These are phyloP conservation scores for Glaucidium brasilianum DNA, from an alignment of 2,113 vertebrate species.

Conservation along the genomic window DNA sequence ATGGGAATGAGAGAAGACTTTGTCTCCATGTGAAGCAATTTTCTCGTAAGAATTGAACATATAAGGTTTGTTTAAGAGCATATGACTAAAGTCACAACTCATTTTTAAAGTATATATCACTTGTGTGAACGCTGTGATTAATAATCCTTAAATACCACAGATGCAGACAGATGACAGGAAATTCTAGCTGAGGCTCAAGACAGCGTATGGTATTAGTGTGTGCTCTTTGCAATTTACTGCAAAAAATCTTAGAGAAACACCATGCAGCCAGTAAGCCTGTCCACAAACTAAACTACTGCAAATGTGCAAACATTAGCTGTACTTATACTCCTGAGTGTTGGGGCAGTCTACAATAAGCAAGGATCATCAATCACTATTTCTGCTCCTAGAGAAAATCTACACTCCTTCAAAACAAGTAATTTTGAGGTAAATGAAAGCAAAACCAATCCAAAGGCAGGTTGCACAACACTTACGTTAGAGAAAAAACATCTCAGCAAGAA, in stretches of 20 bases:
- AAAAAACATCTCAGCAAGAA: background rate
- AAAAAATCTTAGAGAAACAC: background rate
- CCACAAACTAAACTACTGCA: background rate
- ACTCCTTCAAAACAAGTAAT: background rate
- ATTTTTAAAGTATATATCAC: background rate
- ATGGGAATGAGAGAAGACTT: background rate
- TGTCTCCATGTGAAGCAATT: background rate
- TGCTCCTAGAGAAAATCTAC: background rate
- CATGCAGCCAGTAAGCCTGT: background rate
- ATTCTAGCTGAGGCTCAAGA: background rate
- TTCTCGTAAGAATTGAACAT: background rate
- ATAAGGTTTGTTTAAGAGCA: background rate
- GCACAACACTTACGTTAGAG: background rate
- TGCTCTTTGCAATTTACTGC: background rate
- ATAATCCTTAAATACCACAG: background rate
- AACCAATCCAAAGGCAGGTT: background rate
- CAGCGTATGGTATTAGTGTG: background rate
- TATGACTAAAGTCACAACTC: background rate
- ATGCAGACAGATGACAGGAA: background rate
- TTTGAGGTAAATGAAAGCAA: background rate
- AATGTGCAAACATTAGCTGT: background rate
- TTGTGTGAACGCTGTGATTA: background rate
- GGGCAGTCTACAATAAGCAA: rapidly evolving
- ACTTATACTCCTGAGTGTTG: background rate
- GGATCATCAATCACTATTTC: background rate